phyloP scores from a whole-genome alignment of 2,797 vertebrate species.

The Rachycentron canadum region DNA sequence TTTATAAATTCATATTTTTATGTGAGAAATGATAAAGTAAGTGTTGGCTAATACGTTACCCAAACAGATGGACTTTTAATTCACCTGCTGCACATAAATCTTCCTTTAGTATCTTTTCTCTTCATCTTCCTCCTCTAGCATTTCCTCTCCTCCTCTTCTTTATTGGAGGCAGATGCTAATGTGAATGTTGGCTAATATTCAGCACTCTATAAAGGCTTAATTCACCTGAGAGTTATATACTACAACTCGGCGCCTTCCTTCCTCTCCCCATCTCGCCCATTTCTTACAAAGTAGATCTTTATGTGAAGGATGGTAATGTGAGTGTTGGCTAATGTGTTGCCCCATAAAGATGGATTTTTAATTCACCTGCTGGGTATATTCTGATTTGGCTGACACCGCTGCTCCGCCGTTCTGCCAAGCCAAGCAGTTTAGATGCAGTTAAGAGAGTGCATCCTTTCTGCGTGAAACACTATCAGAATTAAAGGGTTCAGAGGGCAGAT shows the following conservation, averaged over 20 bases:
- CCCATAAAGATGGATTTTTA: constrained; percentile 80
- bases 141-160: constrained; percentile 22
- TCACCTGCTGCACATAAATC: constrained; percentile 61
- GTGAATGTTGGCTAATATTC: constrained; percentile 67
- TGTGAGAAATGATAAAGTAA: constrained; percentile 68
- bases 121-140: constrained; percentile 3
- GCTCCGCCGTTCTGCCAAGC: constrained; percentile 55
- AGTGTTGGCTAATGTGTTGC: constrained; percentile 74
- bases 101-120: constrained; percentile 43
- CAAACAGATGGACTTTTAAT: constrained; percentile 70
- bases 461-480: constrained; percentile 13
- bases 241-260: constrained; percentile 25
- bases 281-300: constrained; percentile 63
- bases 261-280: constrained; percentile 13
- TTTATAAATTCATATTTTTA: constrained; percentile 57
- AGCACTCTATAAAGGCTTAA: constrained; percentile 69
- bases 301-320: constrained; percentile 74
- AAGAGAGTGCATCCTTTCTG: constrained; percentile 38
- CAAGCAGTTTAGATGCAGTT: constrained; percentile 54
- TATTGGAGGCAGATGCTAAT: constrained; percentile 64
- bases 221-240: constrained; percentile 70
- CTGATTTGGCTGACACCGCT: constrained; percentile 64
- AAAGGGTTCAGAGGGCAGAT: background rate
- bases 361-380: constrained; percentile 70
- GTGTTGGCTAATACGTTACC: constrained; percentile 74